Evolutionary conservation across 2,888 invertebrate genomes (phyloP), one percentile per base, ranked within the genome.

Genomic region (Agrotis exclamationis): DNA sequence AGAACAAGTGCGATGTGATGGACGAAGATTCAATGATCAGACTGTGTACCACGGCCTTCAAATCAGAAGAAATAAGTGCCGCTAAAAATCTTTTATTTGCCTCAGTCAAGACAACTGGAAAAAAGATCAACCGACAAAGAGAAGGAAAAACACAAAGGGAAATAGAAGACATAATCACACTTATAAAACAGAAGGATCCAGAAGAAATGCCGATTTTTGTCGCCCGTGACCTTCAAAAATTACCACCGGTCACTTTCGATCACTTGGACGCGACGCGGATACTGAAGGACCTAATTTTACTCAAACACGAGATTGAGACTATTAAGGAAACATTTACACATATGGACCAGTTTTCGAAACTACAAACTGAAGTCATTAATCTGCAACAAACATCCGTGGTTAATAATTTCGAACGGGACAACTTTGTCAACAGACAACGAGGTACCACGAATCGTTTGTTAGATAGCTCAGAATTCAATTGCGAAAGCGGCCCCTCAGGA

Each of bases 211-310:
- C 56, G 56, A 39, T 57, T 39, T 39, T 57, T 39, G 57, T 57
- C 56, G 56, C 56, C n/a, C 56, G 56, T 39, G 56, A 56, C n/a
- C 33, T 56, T 2, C 56, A 56, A 56, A 57, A 57, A 57, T 3
- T 57, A 57, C 57, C 57, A 14, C 57, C 57, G 14, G 57, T 57
- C 57, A 57, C 57, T 20, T 57, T 57, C 7, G 57, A 57, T 57
- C 57, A 57, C 28, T 18, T n/a, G n/a, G n/a, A n/a, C n/a, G n/a
- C n/a, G n/a, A n/a, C n/a, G n/a, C n/a, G n/a, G n/a, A n/a, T n/a
- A n/a, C n/a, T n/a, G n/a, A n/a, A n/a, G n/a, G n/a, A n/a, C n/a
- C n/a, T n/a, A n/a, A n/a, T n/a, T n/a, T n/a, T n/a, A n/a, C n/a
- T n/a, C n/a, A n/a, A n/a, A n/a, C n/a, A n/a, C n/a, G n/a, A n/a